Evolutionary conservation across 2,797 vertebrate genomes (phyloP).

Genomic region (Hafferia zeledoni): DNA sequence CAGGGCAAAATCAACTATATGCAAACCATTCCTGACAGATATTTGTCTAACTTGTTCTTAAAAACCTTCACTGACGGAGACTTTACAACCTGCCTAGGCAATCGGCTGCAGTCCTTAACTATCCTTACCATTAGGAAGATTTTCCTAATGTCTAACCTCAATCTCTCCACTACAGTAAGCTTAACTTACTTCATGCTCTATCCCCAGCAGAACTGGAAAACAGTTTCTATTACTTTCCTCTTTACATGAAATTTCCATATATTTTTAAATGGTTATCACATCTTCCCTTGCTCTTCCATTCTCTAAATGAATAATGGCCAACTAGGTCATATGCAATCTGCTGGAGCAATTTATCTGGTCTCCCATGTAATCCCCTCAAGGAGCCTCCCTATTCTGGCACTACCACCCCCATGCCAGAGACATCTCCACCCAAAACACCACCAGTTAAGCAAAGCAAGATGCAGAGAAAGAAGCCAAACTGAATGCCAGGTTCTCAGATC

Average conservation of each 20-base stretch:
- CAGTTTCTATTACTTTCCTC: neutral
- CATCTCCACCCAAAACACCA: neutral
- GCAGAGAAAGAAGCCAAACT: neutral
- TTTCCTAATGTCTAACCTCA: constrained; percentile 52
- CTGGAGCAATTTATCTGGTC: neutral
- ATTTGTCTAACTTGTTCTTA: constrained; percentile 63
- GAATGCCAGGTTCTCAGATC: neutral
- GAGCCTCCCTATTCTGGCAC: neutral
- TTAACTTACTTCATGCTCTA: neutral
- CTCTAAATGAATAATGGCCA: neutral
- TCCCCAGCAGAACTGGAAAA: constrained; percentile 20
- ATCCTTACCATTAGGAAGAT: constrained; percentile 44
- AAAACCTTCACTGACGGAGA: constrained; percentile 37
- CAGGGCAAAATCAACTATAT: constrained; percentile 36
- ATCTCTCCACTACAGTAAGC: neutral
- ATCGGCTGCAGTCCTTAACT: neutral
- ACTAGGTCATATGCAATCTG: neutral
- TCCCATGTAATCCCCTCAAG: neutral
- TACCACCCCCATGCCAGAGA: neutral
- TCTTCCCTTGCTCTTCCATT: neutral
- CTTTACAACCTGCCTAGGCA: constrained; percentile 58
- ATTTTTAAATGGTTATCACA: constrained; percentile 21
- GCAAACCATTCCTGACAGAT: constrained; percentile 62
- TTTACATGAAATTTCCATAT: constrained; percentile 59
- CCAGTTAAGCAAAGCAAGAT: neutral